Evolutionary conservation across 2,113 vertebrate species (phyloP).

Genomic region (Anoplopoma fimbria): DNA sequence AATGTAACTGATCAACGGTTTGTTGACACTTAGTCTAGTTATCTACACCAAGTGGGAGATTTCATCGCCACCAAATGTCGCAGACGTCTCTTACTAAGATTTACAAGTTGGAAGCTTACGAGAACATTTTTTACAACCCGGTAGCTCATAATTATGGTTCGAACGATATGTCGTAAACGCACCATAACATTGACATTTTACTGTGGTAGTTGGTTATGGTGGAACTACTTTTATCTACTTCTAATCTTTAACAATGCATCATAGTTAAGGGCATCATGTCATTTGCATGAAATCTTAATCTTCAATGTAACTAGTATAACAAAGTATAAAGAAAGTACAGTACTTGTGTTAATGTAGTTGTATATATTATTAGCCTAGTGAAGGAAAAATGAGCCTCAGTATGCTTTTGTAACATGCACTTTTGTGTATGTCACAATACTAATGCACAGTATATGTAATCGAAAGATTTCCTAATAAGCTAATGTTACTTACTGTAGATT

Average conservation of each 20-base stretch:
- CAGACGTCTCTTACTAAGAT: no score
- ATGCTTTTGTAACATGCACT: neutral
- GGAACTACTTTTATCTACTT: neutral
- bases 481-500: neutral
- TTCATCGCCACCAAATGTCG: neutral
- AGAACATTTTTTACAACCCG: neutral
- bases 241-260: neutral
- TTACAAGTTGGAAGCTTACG: neutral
- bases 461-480: neutral
- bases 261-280: neutral
- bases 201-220: no score
- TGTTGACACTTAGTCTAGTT: neutral
- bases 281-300: neutral
- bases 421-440: neutral
- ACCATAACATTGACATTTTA: neutral
- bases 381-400: neutral
- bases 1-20: neutral
- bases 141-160: neutral
- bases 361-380: neutral
- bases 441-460: neutral
- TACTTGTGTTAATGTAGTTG: neutral
- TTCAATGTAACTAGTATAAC: neutral
- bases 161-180: neutral
- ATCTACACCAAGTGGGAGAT: neutral
- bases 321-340: neutral